Evolutionary conservation across 2,888 invertebrate genomes (phyloP).

Genomic region (Eucriotettix oculatus): DNA sequence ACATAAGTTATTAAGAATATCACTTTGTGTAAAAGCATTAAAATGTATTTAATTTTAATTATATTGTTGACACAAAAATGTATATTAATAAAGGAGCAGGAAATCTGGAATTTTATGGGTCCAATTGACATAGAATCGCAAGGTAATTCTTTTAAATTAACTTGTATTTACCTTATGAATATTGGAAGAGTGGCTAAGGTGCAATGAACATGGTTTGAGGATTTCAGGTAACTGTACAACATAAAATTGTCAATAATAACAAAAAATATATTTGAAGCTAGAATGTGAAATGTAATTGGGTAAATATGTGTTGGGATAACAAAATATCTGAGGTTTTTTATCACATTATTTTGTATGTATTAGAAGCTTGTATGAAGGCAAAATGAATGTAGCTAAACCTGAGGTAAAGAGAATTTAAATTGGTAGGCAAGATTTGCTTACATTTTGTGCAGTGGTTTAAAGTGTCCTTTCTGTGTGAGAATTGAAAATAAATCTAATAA

Average conservation of each 20-base stretch:
- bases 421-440: slow-evolving; percentile 10
- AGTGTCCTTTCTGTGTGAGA: slow-evolving; percentile 12
- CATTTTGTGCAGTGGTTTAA: slow-evolving; percentile 13
- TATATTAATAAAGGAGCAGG: no score
- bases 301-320: not conserved
- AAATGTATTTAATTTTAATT: no score
- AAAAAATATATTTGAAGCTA: not conserved
- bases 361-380: slow-evolving; percentile 4
- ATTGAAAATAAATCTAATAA: slow-evolving; percentile 2
- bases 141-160: not conserved
- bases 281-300: not conserved
- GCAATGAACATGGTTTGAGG: not conserved
- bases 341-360: slow-evolving; percentile 5
- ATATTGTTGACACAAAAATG: no score
- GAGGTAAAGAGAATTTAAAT: slow-evolving; percentile 2
- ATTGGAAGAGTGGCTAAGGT: not conserved
- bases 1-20: no score
- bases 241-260: not conserved
- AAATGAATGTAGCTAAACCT: slow-evolving; percentile 3
- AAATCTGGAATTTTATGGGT: not conserved
- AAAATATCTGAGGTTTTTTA: not conserved
- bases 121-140: not conserved
- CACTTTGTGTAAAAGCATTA: no score
- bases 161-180: not conserved
- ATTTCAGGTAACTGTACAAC: not conserved